A percentile compares a stretch with the other conserved stretches of the same genome.
Evolutionary conservation across 2,797 vertebrate genomes (phyloP).

Genomic region (Xyrichtys novacula): DNA sequence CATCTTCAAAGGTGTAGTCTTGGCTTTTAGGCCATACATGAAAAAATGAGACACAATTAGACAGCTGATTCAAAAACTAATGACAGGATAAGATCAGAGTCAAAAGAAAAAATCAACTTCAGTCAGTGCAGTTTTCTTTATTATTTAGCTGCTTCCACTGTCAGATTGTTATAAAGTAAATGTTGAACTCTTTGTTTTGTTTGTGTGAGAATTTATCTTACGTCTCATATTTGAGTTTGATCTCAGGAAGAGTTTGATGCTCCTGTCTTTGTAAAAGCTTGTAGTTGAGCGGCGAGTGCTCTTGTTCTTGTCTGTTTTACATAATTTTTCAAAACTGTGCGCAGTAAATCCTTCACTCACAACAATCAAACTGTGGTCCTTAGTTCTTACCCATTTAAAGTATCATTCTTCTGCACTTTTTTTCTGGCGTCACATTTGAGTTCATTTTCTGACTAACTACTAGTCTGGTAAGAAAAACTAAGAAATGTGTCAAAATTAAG

Average conservation of each 20-base stretch:
- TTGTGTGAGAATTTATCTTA: constrained; percentile 16
- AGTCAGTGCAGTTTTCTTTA: not conserved
- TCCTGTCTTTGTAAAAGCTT: constrained; percentile 4
- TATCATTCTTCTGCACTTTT: no score
- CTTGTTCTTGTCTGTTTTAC: constrained; percentile 4
- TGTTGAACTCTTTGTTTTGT: constrained; percentile 39
- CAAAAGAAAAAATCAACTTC: not conserved
- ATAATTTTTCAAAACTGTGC: no score
- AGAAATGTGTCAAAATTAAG: no score
- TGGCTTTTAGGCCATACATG: not conserved
- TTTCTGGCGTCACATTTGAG: no score
- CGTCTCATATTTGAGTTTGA: constrained; percentile 24
- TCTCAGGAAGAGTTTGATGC: constrained; percentile 3
- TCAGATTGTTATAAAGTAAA: constrained; percentile 31
- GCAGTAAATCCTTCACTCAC: not conserved
- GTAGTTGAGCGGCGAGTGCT: not conserved
- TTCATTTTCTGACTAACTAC: no score
- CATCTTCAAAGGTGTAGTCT: not conserved
- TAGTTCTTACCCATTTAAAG: no score
- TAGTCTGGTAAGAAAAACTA: no score
- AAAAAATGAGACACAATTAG: no score
- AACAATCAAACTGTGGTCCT: not conserved
- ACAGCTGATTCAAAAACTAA: no score
- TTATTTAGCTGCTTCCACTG: constrained; percentile 25
- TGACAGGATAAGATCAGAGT: not conserved